Evolutionary conservation across 1,140 invertebrate genomes (phyloP), one percentile per base, ranked within the genome.

Genomic region (Procambarus clarkii): DNA sequence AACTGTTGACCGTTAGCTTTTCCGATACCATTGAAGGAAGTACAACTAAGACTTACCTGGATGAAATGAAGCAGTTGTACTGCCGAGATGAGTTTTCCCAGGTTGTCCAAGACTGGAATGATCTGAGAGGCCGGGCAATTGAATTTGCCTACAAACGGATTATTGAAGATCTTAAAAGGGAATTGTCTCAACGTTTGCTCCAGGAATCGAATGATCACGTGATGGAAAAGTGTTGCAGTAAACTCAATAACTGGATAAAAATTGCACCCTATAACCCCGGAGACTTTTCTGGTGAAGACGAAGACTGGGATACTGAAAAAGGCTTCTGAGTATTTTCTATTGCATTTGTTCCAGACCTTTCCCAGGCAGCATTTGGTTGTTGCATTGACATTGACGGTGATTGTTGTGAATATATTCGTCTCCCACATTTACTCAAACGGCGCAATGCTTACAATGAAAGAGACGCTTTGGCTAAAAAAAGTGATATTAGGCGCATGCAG

Each of bases 31-130:
- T 93, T 46, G 97, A 97, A 92, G 97, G 97, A 1, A 97, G 97
- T 93, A 97, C 97, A 0, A 95, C 95, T 0, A 95, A 76, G 78
- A 96, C 95, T 46, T 99, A 98, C 94, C 95, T 99, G 18, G 98
- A 99, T 86, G 98, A 99, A 95, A 96, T 98, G 69, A 98, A 98
- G 93, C 97, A 98, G 91, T 95, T 99, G 0, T 99, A 98, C 94
- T 97, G 97, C 91, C 96, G 96, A 93, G 99, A 99, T 95, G 99
- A 99, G 94, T 99, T 99, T 94, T 98, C 97, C 93, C 98, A 98
- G 93, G 97, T 97, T 93, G 98, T 99, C 0, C 97, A 99, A 94
- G 97, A 98, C 91, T 99, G 99, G 99, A 99, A 99, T 94, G 95
- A 96, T 0, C 94, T 99, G 79, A 95, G 99, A 58, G 96, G 96